Evolutionary conservation across 1,140 invertebrate genomes (phyloP), one percentile per base, ranked within the genome.

Genomic region (Cherax destructor): DNA sequence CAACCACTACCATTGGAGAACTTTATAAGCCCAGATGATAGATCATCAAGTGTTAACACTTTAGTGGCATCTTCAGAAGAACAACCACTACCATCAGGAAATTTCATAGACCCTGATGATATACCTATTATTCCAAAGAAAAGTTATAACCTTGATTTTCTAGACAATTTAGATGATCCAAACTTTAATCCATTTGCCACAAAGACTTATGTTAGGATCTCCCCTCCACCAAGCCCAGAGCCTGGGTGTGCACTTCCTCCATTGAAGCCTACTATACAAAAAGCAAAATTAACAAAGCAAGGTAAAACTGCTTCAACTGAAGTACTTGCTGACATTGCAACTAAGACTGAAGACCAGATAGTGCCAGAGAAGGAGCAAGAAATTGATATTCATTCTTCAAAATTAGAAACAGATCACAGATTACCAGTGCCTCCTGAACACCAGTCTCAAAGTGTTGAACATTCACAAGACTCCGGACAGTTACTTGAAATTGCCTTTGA

Each of bases 161-260:
- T 93, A 6, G 92, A 93, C 61, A 80, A 83, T 50, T 52, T 92
- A 50, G 93, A 93, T 79, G 93, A 93, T 59, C 93, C 93, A 21
- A 93, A 93, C 83, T 93, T 93, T 59, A 93, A 93, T 41, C 93
- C 93, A 24, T 93, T 93, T 91, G 92, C 89, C 30, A 92, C 93
- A 6, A 92, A 93, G 83, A 80, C 89, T 61, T 83, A 65, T 52
- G 85, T 93, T 21, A 83, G 86, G n/a, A 92, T 80, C 61, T 85
- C 91, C 24, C 92, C 92, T 47, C 88, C 92, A 10, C 88, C 88
- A 4, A 91, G 77, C 88, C 92, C 92, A 18, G 86, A 85, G n/a
- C 84, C 92, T 11, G 85, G 72, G 30, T 50, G 69, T 21, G 87
- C 78, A 69, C 88, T 92, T 89, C 91, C 84, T 77, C 92, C 88